Evolutionary conservation across 2,888 invertebrate species (phyloP).

Genomic region (Sinotaia quadrata): DNA sequence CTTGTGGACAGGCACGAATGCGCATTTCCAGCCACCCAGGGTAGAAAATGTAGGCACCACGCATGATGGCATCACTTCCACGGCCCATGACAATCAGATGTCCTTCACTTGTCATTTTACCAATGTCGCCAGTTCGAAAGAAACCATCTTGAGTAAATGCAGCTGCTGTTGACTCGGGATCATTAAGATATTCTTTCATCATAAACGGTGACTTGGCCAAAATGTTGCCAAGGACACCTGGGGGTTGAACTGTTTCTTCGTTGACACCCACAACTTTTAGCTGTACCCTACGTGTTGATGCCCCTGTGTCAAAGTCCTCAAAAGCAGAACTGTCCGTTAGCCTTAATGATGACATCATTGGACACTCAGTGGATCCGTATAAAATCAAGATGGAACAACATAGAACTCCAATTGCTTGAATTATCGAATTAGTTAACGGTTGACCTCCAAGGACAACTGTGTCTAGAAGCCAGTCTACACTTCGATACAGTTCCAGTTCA

Average conservation of each 20-base stretch:
- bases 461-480: background rate
- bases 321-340: background rate
- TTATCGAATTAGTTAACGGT: background rate
- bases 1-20: slow-evolving; percentile 17
- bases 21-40: slow-evolving; percentile 24
- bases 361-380: background rate
- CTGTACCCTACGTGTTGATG: background rate
- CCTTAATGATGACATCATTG: background rate
- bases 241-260: background rate
- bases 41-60: slow-evolving; percentile 24
- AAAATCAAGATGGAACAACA: background rate
- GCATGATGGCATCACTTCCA: slow-evolving; percentile 18
- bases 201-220: slow-evolving; percentile 1
- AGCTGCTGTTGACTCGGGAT: slow-evolving; percentile 10
- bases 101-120: background rate
- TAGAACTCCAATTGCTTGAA: background rate
- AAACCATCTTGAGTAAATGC: slow-evolving; percentile 20
- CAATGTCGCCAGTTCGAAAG: slow-evolving; percentile 21
- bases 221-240: slow-evolving; percentile 3
- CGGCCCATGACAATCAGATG: slow-evolving; percentile 16
- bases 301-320: slow-evolving; percentile 13
- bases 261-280: slow-evolving; percentile 19
- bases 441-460: slow-evolving; percentile 4
- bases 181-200: slow-evolving; percentile 13
- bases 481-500: no score